These are phyloP conservation scores for Catharus ustulatus DNA, from an alignment of 2,797 vertebrate species.

Conservation along the genomic window DNA sequence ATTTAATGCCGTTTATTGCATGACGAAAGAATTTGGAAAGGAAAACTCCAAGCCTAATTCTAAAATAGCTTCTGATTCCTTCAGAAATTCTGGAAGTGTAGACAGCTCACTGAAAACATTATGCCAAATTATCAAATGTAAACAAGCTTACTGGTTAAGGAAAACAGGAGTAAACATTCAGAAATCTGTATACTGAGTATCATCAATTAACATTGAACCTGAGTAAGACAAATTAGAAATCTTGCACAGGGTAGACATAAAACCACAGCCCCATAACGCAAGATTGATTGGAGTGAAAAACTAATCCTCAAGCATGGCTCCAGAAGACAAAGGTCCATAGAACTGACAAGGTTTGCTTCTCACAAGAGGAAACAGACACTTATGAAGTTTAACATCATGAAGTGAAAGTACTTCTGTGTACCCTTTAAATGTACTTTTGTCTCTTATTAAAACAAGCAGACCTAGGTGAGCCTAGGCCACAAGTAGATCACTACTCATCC, in stretches of 20 bases:
- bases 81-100: background rate
- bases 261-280: background rate
- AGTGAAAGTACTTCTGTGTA: background rate
- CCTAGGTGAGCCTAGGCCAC: background rate
- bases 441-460: background rate
- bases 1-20: background rate
- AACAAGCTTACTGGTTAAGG: background rate
- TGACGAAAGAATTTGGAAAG: background rate
- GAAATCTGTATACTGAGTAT: background rate
- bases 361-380: background rate
- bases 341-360: background rate
- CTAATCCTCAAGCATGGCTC: background rate
- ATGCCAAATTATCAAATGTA: background rate
- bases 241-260: background rate
- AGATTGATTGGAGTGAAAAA: background rate
- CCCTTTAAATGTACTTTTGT: background rate
- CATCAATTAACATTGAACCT: rapidly evolving
- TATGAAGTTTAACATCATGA: background rate
- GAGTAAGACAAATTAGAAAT: background rate
- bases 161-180: background rate
- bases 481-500: background rate
- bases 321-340: background rate
- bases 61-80: background rate
- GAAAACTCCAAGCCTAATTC: background rate
- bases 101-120: background rate